These are phyloP conservation scores for Maconellicoccus hirsutus DNA, from an alignment of 1,140 invertebrate species.

Conservation along the genomic window DNA sequence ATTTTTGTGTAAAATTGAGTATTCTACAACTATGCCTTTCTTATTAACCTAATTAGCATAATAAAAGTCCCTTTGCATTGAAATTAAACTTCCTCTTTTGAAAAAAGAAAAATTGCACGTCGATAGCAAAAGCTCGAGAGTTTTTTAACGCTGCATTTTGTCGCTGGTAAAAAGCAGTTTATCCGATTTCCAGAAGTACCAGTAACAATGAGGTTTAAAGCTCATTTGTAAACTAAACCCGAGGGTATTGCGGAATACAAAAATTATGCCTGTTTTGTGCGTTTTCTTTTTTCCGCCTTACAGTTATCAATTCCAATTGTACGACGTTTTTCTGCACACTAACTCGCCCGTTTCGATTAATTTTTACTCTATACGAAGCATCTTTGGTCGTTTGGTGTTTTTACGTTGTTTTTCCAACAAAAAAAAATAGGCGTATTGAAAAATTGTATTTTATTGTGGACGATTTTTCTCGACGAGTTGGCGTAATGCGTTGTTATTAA, in stretches of 20 bases:
- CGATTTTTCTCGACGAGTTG: background rate
- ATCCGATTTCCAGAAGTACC: background rate
- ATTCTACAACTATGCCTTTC: background rate
- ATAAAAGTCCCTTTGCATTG: background rate
- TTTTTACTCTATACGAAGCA: background rate
- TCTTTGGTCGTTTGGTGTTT: too few relatives aligned
- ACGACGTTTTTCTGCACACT: background rate
- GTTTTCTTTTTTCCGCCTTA: background rate
- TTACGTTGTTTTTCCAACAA: too few relatives aligned
- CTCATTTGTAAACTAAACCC: slow-evolving; percentile 4
- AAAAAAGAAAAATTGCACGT: background rate
- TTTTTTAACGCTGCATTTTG: background rate
- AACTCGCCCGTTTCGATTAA: background rate
- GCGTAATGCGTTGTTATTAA: background rate
- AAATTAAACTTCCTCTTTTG: background rate
- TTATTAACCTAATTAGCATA: slow-evolving; percentile 1
- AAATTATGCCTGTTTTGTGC: background rate
- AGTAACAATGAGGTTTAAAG: background rate
- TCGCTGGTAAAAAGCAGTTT: background rate
- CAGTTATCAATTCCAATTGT: background rate
- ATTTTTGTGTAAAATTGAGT: background rate
- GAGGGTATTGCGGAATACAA: background rate
- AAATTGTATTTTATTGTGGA: background rate
- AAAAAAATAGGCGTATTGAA: background rate
- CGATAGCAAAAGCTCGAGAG: background rate